These are phyloP conservation scores for Sphecodes monilicornis DNA, from an alignment of 2,888 invertebrate genomes.

Conservation along the genomic window DNA sequence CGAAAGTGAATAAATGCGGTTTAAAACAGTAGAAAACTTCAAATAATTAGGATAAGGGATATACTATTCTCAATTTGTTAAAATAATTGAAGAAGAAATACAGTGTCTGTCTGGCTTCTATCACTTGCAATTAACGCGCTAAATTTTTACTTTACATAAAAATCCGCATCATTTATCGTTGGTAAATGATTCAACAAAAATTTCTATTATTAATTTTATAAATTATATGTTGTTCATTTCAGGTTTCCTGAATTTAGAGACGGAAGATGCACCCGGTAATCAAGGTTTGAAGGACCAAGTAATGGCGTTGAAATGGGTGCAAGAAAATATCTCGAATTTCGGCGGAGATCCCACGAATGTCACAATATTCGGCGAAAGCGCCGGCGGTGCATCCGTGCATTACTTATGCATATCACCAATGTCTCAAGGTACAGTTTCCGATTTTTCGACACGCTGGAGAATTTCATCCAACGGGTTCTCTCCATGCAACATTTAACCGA, in stretches of 20 bases:
- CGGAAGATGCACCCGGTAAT: constrained; percentile 72
- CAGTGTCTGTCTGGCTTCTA: too few relatives aligned
- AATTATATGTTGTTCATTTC: not conserved
- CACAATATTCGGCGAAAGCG: constrained; percentile 77
- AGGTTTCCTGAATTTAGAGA: constrained; percentile 70
- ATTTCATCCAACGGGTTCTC: not conserved
- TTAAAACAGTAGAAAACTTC: too few relatives aligned
- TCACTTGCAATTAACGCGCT: too few relatives aligned
- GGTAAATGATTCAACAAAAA: too few relatives aligned
- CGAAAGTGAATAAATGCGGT: too few relatives aligned
- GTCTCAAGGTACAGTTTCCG: constrained; percentile 46
- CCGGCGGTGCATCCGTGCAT: constrained; percentile 72
- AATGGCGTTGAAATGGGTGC: constrained; percentile 73
- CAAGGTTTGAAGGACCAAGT: constrained; percentile 76
- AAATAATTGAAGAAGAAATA: too few relatives aligned
- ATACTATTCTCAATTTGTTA: too few relatives aligned
- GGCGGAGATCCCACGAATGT: constrained; percentile 74
- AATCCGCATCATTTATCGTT: too few relatives aligned
- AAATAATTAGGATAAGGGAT: too few relatives aligned
- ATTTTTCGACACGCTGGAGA: not conserved
- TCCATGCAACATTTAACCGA: not conserved
- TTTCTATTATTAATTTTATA: not conserved
- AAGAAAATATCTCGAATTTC: constrained; percentile 70
- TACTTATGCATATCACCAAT: constrained; percentile 70
- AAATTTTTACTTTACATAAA: too few relatives aligned